A percentile compares a stretch with the other conserved stretches of the same genome.
Conservation (phyloP, 2,888 invertebrate species). For the Dasypolia templi region DNA sequence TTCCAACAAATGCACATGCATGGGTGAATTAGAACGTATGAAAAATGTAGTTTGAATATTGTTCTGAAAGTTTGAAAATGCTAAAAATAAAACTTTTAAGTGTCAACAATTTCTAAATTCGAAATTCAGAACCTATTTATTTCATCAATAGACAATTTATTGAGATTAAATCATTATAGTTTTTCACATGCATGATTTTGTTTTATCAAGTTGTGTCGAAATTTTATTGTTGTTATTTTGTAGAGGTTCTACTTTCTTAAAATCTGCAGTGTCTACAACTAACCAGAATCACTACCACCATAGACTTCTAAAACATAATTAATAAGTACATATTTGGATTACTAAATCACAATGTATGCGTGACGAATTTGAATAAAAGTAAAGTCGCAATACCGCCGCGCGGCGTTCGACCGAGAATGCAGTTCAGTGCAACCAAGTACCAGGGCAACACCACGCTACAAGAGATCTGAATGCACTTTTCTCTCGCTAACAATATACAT, state of each 20-base stretch:
- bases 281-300: not conserved
- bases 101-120: not conserved
- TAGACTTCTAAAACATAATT: not conserved
- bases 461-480: slow-evolving; percentile 76
- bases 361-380: slow-evolving; percentile 32
- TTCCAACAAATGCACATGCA: slow-evolving; percentile 23
- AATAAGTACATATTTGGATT: not conserved
- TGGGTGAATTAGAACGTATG: slow-evolving; percentile 9
- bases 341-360: slow-evolving; percentile 10
- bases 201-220: not conserved
- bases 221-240: not conserved
- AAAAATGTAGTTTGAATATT: not conserved
- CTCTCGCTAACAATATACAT: slow-evolving; percentile 43
- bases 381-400: slow-evolving; percentile 55
- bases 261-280: no score
- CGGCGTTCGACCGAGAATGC: slow-evolving; percentile 76
- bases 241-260: not conserved
- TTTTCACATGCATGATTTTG: not conserved
- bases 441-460: slow-evolving; percentile 77
- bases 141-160: not conserved
- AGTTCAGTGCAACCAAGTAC: slow-evolving; percentile 83
- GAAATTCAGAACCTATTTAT: not conserved
- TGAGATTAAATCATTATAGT: not conserved
- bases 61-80: not conserved
- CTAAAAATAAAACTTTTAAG: not conserved